These are phyloP conservation scores for Vespertilio murinus DNA, from an alignment of 2,797 vertebrate species.

Conservation along the genomic window DNA sequence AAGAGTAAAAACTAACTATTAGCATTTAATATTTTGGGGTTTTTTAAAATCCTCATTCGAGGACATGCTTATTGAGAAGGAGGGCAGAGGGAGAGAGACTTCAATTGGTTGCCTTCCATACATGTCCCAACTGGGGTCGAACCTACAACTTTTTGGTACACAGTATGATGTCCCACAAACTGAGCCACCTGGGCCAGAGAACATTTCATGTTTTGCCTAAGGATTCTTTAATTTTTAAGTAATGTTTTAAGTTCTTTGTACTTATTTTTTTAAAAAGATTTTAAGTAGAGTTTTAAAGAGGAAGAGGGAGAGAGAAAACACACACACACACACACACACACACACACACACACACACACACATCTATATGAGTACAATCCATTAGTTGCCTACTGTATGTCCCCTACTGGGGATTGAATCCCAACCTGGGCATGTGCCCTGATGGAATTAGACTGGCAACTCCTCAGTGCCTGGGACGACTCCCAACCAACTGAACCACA, in stretches of 20 bases:
- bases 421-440: not conserved
- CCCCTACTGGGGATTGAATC: not conserved
- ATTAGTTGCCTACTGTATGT: not conserved
- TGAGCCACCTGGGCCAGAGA: not conserved
- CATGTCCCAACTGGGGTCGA: not conserved
- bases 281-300: not conserved
- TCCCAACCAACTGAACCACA: not conserved
- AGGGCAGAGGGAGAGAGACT: not conserved
- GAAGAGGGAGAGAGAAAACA: not conserved
- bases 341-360: not conserved
- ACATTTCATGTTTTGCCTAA: conserved; percentile 56
- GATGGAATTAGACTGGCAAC: not conserved
- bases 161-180: not conserved
- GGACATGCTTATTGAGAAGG: not conserved
- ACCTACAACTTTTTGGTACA: not conserved
- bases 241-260: not conserved
- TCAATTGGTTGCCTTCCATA: not conserved
- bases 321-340: not conserved
- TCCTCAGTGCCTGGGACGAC: not conserved
- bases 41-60: not conserved
- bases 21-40: not conserved
- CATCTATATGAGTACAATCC: not conserved
- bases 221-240: conserved; percentile 6
- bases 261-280: not conserved
- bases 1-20: conserved; percentile 3